Conservation (phyloP, 2,113 vertebrate species). For the Malurus elegans region DNA sequence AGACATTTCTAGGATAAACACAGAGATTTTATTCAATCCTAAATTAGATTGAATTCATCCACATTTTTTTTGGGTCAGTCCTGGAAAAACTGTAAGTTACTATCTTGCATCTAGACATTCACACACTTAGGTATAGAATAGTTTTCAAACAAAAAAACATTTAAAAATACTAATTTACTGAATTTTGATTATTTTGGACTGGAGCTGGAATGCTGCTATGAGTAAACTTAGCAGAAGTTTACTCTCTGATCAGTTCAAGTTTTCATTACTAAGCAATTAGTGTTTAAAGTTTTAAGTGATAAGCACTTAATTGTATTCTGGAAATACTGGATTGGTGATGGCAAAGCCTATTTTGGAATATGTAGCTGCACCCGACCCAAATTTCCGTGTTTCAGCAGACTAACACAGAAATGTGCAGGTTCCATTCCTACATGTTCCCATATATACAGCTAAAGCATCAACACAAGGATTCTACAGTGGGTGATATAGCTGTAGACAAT, state of each 20-base stretch:
- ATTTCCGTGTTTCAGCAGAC: background rate
- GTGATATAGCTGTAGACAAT: background rate
- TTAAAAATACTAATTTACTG: background rate
- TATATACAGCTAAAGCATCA: background rate
- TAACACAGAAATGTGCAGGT: background rate
- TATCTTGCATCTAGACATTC: background rate
- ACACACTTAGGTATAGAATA: background rate
- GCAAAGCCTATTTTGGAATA: background rate
- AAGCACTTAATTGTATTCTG: slow-evolving; percentile 6
- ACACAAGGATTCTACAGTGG: background rate
- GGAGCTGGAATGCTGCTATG: background rate
- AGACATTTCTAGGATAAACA: background rate
- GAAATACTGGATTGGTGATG: background rate
- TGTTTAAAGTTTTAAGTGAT: slow-evolving; percentile 51
- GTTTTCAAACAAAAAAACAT: background rate
- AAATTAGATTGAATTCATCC: background rate
- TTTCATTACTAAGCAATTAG: slow-evolving; percentile 62
- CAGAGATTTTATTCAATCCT: background rate
- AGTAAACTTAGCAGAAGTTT: slow-evolving; percentile 35
- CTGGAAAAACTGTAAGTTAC: background rate
- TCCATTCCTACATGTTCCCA: background rate
- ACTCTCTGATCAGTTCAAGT: slow-evolving; percentile 38
- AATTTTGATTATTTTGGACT: slow-evolving; percentile 36
- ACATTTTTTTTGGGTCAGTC: background rate
- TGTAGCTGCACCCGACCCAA: background rate